Base-by-base conservation (phyloP, 2,888 invertebrate genomes). In the Aleiodes leptofemur region DNA sequence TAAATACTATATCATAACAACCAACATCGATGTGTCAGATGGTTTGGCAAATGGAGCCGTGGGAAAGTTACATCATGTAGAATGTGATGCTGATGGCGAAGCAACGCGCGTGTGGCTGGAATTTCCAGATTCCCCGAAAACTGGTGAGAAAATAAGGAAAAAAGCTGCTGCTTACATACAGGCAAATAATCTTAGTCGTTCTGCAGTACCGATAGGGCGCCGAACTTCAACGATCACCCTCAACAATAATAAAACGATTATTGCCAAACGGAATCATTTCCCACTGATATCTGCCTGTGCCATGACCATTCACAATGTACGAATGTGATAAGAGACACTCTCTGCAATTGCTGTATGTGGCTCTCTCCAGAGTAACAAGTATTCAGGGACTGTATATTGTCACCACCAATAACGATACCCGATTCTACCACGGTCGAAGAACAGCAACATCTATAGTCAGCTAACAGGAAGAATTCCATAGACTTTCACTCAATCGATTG, bases 21-120 rank as follows among this genome's bases (percentile, higher is more conserved):
- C 83, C 13, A 86, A 85, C 71, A 84, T 86, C 9, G 83, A 84
- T 69, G 83, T 86, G 1, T 23, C 77, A 59, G 84, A 86, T 81
- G 85, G 86, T 38, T 80, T 85, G 56, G 82, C 81, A 7, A 86
- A 86, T 77, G 83, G 85, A 29, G 83, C 83, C 14, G 76, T 80
- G 59, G 84, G 84, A 38, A 80, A 78, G 77, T 80, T 85, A 64
- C 34, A 77, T 31, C 77, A 81, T 71, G 77, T 86, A 38, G 83
- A 85, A 74, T 38, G 34, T 14, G 43, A 76, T 74, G 73, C 77
- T 56, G 59, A 61, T 71, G 68, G 74, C 23, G 38, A 73, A 23
- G 53, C 68, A 7, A 68, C n/a, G 16, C 16, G 43, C 14, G 51
- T 72, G n/a, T 73, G 76, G 76, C 14, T 76, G 14, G 55, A 57